Conservation (phyloP, 2,113 vertebrate species). For the Dendropsophus ebraccatus region DNA sequence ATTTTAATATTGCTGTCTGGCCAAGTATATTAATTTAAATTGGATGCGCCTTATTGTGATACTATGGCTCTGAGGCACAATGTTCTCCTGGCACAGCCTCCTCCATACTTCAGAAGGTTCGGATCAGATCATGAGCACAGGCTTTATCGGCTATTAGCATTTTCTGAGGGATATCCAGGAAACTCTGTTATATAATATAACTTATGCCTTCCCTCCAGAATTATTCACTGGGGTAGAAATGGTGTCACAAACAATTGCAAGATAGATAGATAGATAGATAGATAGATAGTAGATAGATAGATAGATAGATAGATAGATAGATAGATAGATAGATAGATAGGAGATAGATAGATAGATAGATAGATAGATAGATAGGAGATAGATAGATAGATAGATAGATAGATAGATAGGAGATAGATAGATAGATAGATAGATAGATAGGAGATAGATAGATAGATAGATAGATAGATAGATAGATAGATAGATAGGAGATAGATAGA, state of each 20-base stretch:
- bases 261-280: no score
- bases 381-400: no score
- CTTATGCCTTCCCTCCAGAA: neutral
- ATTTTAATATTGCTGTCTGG: constrained; percentile 84
- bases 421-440: constrained; percentile 11
- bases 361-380: no score
- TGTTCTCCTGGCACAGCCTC: constrained; percentile 69
- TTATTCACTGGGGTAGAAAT: neutral
- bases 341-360: no score
- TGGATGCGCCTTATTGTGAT: constrained; percentile 75
- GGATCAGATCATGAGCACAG: constrained; percentile 63
- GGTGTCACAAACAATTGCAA: no score
- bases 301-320: no score
- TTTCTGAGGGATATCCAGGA: constrained; percentile 2
- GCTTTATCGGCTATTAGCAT: constrained; percentile 1
- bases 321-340: no score
- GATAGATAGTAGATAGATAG: no score
- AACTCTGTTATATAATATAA: constrained; percentile 31
- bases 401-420: neutral
- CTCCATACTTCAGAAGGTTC: constrained; percentile 73
- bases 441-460: no score
- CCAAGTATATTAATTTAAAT: constrained; percentile 84
- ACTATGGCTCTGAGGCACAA: constrained; percentile 78
- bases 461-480: no score
- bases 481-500: no score